Percentiles rank a stretch among this genome's conserved stretches.
Evolutionary conservation across 1,140 invertebrate genomes (phyloP).

Genomic region (Achroia grisella): DNA sequence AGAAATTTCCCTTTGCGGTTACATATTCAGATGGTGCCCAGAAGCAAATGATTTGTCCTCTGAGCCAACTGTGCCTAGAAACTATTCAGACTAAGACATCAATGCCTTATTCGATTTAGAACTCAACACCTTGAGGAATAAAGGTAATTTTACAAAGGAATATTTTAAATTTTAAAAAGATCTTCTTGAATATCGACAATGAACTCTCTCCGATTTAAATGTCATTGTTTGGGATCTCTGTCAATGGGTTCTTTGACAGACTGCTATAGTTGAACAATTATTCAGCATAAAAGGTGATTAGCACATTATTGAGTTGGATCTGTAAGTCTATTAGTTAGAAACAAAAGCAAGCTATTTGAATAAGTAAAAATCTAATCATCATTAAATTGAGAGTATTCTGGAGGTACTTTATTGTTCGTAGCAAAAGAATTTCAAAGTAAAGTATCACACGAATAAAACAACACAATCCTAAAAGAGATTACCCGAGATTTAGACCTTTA

Average conservation of each 20-base stretch:
- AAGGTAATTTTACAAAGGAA: constrained; percentile 6
- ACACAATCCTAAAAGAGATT: no score
- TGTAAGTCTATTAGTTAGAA: no score
- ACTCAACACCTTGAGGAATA: constrained; percentile 8
- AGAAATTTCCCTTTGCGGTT: constrained; percentile 13
- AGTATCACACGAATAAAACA: no score
- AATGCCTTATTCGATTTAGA: constrained; percentile 2
- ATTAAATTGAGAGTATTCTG: no score
- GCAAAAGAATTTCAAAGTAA: no score
- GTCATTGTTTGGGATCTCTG: constrained; percentile 37
- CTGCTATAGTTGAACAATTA: constrained; percentile 1
- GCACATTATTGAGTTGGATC: neutral
- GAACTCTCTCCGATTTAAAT: constrained; percentile 49
- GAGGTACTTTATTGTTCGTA: no score
- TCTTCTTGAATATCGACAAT: constrained; percentile 32
- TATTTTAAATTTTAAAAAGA: neutral
- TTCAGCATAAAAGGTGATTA: constrained; percentile 1
- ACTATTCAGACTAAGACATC: constrained; percentile 3
- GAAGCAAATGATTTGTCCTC: constrained; percentile 22
- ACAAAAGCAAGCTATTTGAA: no score
- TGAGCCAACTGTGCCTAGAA: constrained; percentile 18
- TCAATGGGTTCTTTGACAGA: constrained; percentile 26
- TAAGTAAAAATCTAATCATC: no score
- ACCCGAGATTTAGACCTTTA: no score
- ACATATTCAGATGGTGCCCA: constrained; percentile 21